A percentile compares a stretch with the other conserved stretches of the same genome.
Evolutionary conservation across 2,888 invertebrate genomes (phyloP).

Genomic region (Calliopum simillimum): DNA sequence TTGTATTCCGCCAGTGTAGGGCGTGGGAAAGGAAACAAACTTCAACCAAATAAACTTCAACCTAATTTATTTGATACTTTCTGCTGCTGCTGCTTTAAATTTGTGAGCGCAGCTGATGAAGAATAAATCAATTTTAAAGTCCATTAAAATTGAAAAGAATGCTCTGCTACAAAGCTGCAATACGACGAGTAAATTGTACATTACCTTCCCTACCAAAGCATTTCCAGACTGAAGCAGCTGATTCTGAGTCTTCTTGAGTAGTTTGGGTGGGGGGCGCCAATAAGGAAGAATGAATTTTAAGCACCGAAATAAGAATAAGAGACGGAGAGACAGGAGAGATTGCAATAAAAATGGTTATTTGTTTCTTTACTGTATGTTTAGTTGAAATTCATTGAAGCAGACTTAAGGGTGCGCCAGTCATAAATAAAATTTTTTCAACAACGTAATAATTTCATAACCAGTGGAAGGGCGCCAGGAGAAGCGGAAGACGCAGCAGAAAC

Average conservation of each 20-base stretch:
- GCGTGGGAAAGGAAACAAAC: neutral
- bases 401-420: conserved; percentile 3
- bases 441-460: conserved; percentile 18
- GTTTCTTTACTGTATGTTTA: neutral
- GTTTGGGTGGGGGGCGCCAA: neutral
- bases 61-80: conserved; percentile 30
- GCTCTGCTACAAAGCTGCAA: no score
- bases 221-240: neutral
- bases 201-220: neutral
- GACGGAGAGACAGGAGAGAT: neutral
- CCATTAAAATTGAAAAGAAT: conserved; percentile 25
- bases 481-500: no score
- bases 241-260: neutral
- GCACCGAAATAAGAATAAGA: neutral
- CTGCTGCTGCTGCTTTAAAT: neutral
- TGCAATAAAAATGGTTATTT: conserved; percentile 14
- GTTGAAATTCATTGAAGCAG: conserved; percentile 7
- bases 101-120: conserved; percentile 26
- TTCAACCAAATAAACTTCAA: conserved; percentile 2
- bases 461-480: no score
- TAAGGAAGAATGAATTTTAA: neutral
- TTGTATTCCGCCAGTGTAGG: neutral
- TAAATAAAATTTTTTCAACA: conserved; percentile 31
- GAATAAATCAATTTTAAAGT: conserved; percentile 34
- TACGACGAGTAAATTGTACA: no score